Evolutionary conservation across 2,888 invertebrate species (phyloP).

Genomic region (Autographa gamma): DNA sequence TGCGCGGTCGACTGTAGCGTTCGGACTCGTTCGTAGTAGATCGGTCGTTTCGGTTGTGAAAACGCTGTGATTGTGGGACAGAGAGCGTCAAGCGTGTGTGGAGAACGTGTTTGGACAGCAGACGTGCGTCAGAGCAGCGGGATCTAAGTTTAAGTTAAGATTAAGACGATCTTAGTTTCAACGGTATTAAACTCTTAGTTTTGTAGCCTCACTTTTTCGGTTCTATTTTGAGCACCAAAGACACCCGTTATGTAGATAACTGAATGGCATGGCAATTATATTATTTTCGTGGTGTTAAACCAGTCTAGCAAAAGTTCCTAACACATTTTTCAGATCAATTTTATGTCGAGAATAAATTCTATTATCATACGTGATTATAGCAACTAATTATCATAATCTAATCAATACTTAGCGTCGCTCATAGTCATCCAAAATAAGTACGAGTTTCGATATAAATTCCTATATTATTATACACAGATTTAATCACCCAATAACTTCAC

Average conservation of each 20-base stretch:
- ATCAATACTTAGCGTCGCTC: background rate
- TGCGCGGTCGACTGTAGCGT: constrained; percentile 80
- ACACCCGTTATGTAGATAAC: too few relatives aligned
- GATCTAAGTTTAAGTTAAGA: constrained; percentile 9
- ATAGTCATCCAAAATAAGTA: background rate
- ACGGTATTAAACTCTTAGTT: background rate
- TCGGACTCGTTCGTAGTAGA: constrained; percentile 54
- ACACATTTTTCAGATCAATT: too few relatives aligned
- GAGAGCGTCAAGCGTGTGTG: constrained; percentile 65
- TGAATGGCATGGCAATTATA: background rate
- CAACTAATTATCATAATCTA: background rate
- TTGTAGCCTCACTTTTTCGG: background rate
- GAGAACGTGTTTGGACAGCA: constrained; percentile 82
- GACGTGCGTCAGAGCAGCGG: constrained; percentile 53
- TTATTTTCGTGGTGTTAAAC: too few relatives aligned
- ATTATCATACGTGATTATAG: background rate
- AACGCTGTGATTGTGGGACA: constrained; percentile 84
- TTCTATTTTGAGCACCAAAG: too few relatives aligned
- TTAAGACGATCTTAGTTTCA: background rate
- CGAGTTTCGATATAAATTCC: too few relatives aligned
- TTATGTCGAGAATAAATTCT: too few relatives aligned
- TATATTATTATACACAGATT: too few relatives aligned
- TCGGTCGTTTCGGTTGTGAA: constrained; percentile 67
- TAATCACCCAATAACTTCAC: background rate
- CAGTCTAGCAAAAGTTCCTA: too few relatives aligned